phyloP scores from a whole-genome alignment of 2,797 vertebrate species.

The Pseudochromis fuscus region DNA sequence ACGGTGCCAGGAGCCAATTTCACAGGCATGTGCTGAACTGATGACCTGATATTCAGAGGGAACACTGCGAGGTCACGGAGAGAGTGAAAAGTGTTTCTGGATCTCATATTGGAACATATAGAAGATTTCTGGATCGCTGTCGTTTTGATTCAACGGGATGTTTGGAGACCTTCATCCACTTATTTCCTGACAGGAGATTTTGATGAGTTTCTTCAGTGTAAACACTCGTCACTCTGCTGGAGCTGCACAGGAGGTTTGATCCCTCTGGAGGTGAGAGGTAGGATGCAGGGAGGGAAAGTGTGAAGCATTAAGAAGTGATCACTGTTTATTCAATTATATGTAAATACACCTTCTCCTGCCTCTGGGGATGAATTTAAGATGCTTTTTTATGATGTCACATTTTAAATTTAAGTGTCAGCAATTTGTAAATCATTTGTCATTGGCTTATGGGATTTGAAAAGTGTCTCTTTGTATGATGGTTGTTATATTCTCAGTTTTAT shows the following conservation, averaged over 20 bases:
- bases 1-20: constrained; percentile 55
- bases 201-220: constrained; percentile 18
- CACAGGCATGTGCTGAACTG: constrained; percentile 68
- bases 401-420: too few relatives aligned
- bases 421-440: too few relatives aligned
- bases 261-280: too few relatives aligned
- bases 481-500: too few relatives aligned
- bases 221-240: neutral
- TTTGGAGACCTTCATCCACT: constrained; percentile 11
- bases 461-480: too few relatives aligned
- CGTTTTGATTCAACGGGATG: constrained; percentile 2
- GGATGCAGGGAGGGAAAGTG: neutral
- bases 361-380: too few relatives aligned
- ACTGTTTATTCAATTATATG: too few relatives aligned
- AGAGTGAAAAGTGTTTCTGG: constrained; percentile 24
- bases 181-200: constrained; percentile 1
- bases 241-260: neutral
- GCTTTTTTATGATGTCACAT: too few relatives aligned
- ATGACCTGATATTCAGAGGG: constrained; percentile 51
- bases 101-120: neutral
- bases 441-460: too few relatives aligned
- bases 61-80: constrained; percentile 35
- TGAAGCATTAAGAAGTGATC: too few relatives aligned
- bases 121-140: constrained; percentile 7
- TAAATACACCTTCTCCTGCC: too few relatives aligned